Percentiles rank a stretch among this genome's conserved stretches.
Evolutionary conservation across 1,140 invertebrate genomes (phyloP).

Genomic region (Drosophila orena): DNA sequence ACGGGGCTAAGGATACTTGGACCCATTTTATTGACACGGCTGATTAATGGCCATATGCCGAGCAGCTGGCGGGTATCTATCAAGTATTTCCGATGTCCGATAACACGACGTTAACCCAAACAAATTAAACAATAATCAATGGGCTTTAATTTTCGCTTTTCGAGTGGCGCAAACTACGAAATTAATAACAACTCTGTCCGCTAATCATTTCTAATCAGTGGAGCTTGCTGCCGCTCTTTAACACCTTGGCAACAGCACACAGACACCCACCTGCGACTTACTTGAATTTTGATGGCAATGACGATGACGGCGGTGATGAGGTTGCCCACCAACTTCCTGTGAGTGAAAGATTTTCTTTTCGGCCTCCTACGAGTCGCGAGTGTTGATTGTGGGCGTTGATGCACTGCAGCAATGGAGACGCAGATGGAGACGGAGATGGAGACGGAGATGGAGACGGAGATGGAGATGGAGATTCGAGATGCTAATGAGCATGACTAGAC

Average conservation of each 20-base stretch:
- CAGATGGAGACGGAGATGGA: not conserved
- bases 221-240: slow-evolving; percentile 9
- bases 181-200: slow-evolving; percentile 3
- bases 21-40: slow-evolving; percentile 44
- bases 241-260: slow-evolving; percentile 47
- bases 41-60: slow-evolving; percentile 53
- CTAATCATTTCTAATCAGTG: slow-evolving; percentile 15
- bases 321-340: slow-evolving; percentile 73
- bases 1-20: not conserved
- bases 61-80: slow-evolving; percentile 46
- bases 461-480: slow-evolving; percentile 35
- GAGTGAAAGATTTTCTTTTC: slow-evolving; percentile 70
- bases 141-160: slow-evolving; percentile 27
- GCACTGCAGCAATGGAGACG: slow-evolving; percentile 33
- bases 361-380: slow-evolving; percentile 52
- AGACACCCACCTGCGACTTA: slow-evolving; percentile 65
- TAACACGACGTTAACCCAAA: slow-evolving; percentile 36
- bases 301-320: slow-evolving; percentile 14
- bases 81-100: slow-evolving; percentile 70
- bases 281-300: slow-evolving; percentile 40
- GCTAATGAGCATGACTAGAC: slow-evolving; percentile 82
- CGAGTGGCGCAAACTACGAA: slow-evolving; percentile 19
- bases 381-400: slow-evolving; percentile 47
- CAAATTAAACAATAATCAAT: slow-evolving; percentile 54
- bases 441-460: slow-evolving; percentile 1